Evolutionary conservation across 1,140 invertebrate species (phyloP).

Genomic region (Heliconius eleuchia): DNA sequence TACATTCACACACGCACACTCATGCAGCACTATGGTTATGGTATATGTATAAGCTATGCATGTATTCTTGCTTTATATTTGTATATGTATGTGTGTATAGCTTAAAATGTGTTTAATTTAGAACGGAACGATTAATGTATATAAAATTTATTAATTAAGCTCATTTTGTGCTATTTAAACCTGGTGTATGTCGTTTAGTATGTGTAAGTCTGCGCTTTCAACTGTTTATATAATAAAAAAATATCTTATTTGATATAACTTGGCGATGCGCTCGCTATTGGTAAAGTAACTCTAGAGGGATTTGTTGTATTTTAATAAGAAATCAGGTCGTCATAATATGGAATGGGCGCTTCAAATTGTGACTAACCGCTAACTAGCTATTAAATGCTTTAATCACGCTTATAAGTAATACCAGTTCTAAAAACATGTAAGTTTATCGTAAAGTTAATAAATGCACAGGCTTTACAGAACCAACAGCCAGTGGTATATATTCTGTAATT

Average conservation of each 20-base stretch:
- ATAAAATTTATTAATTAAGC: background rate
- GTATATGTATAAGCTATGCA: constrained; percentile 18
- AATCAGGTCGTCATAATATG: background rate
- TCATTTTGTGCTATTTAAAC: background rate
- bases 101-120: constrained; percentile 10
- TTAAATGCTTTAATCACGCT: background rate
- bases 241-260: background rate
- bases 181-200: constrained; percentile 11
- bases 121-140: background rate
- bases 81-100: constrained; percentile 19
- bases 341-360: background rate
- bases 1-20: constrained; percentile 76
- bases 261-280: background rate
- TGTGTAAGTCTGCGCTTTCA: constrained; percentile 17
- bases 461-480: background rate
- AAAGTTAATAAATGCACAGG: constrained; percentile 3
- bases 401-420: background rate
- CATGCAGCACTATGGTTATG: constrained; percentile 51
- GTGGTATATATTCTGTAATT: background rate
- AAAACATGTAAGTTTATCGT: background rate
- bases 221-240: background rate
- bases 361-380: constrained; percentile 3
- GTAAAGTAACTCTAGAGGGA: background rate
- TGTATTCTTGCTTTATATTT: constrained; percentile 20
- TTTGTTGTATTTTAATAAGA: background rate